phyloP scores from a whole-genome alignment of 2,113 vertebrate genomes.

The Apodemus speciosus region DNA sequence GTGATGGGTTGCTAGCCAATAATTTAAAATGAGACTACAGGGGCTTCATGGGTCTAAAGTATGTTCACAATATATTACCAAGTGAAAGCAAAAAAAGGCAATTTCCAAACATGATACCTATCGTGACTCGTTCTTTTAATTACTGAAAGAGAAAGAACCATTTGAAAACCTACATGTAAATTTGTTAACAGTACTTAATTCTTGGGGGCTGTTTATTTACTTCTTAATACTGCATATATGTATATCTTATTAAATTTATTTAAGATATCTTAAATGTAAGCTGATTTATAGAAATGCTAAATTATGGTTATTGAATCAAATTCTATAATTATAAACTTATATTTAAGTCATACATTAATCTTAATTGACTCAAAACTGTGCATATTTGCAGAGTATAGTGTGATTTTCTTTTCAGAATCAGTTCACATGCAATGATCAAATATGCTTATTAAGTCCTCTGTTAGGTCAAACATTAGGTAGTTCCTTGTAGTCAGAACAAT shows the following conservation, averaged over 20 bases:
- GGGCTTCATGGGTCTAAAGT: background rate
- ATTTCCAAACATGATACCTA: background rate
- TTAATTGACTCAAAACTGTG: background rate
- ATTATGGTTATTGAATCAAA: background rate
- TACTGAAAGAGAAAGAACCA: background rate
- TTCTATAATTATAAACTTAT: background rate
- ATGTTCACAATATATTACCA: background rate
- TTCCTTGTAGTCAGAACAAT: background rate
- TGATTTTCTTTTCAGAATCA: background rate
- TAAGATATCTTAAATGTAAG: conserved; percentile 17
- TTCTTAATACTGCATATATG: too few species aligned
- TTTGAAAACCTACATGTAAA: background rate
- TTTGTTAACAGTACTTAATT: background rate
- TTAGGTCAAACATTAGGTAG: background rate
- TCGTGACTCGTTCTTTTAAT: background rate
- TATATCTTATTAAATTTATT: background rate
- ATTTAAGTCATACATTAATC: background rate
- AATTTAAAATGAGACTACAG: background rate
- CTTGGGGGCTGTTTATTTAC: background rate
- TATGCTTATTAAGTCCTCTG: background rate
- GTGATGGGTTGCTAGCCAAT: background rate
- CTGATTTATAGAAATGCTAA: background rate
- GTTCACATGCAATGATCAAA: background rate
- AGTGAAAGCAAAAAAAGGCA: conserved; percentile 26
- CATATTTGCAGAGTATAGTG: background rate